Evolutionary conservation across 2,797 vertebrate genomes (phyloP).

Genomic region (Miichthys miiuy): DNA sequence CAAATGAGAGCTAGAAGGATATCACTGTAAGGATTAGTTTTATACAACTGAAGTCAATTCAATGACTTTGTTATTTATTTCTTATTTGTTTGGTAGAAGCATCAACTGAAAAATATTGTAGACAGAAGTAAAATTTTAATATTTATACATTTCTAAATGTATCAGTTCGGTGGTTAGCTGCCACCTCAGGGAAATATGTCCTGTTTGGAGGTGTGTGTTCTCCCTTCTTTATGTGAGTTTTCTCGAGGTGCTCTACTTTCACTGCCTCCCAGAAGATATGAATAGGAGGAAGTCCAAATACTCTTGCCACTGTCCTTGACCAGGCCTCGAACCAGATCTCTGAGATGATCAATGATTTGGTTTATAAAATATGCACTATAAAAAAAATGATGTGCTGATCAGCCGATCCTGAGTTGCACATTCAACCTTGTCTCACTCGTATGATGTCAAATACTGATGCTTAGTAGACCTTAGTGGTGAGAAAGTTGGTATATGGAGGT

Average conservation of each 20-base stretch:
- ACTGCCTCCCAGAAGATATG: background rate
- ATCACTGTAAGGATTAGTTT: background rate
- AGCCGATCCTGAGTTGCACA: background rate
- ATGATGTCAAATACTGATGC: too few species aligned
- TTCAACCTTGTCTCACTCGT: too few species aligned
- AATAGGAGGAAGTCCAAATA: background rate
- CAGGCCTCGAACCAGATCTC: constrained; percentile 4
- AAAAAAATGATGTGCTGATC: background rate
- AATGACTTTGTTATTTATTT: background rate
- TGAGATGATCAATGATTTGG: constrained; percentile 8
- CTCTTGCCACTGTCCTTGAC: constrained; percentile 1
- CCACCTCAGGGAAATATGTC: background rate
- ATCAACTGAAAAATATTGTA: too few species aligned
- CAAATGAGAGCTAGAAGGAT: constrained; percentile 12
- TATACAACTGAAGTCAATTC: background rate
- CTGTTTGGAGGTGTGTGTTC: background rate
- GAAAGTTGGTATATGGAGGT: too few species aligned
- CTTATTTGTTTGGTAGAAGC: background rate
- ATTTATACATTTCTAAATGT: background rate
- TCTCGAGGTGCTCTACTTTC: constrained; percentile 18
- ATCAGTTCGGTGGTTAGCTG: background rate
- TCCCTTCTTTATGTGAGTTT: constrained; percentile 7
- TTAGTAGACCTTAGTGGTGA: too few species aligned
- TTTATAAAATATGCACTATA: background rate
- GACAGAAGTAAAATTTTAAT: too few species aligned